Base-by-base conservation (phyloP, 1,140 invertebrate species). In the Nasonia vitripennis region DNA sequence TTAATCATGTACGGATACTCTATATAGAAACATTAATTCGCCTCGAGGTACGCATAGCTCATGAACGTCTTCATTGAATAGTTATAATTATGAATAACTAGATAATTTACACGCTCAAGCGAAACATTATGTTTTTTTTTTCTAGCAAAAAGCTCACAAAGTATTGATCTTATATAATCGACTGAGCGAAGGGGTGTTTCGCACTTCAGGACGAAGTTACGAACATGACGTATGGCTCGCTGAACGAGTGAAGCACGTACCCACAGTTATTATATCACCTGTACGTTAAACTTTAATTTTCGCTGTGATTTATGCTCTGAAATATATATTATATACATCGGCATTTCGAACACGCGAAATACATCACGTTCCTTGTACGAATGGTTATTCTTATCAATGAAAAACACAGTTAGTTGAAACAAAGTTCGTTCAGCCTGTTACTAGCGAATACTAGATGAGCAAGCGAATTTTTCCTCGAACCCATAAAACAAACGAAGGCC, bases 211-310 rank as follows among this genome's bases (percentile, higher is more conserved):
- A n/a, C 27, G 27, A 34, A 55, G 45, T 55, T 74, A 71, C 79
- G 20, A 27, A 17, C 14, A 48, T 74, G 27, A 74, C 10, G 45
- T n/a, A 73, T 17, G 41, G 51, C 41, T 81, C 27, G n/a, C 12
- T 55, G 45, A 74, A 41, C 45, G 41, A 74, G 68, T 73, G 70
- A 81, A 48, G 31, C 45, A n/a, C 17, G 68, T 31, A 27, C 68
- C 41, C 23, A 34, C 14, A 73, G 23, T n/a, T 0, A 81, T 73
- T 51, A 71, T 71, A 81, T 81, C 45, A 27, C 20, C 80, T 51
- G n/a, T 81, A 55, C 45, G 17, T 55, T 81, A 81, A 81, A 81
- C n/a, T 55, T 81, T 27, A 31, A 73, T 81, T 73, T 81, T 10
- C 45, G 2, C 12, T 2, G 73, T 73, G 70, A 81, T 81, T 81